Base-by-base conservation (phyloP, 2,797 vertebrate species). In the Cetoscarus ocellatus region DNA sequence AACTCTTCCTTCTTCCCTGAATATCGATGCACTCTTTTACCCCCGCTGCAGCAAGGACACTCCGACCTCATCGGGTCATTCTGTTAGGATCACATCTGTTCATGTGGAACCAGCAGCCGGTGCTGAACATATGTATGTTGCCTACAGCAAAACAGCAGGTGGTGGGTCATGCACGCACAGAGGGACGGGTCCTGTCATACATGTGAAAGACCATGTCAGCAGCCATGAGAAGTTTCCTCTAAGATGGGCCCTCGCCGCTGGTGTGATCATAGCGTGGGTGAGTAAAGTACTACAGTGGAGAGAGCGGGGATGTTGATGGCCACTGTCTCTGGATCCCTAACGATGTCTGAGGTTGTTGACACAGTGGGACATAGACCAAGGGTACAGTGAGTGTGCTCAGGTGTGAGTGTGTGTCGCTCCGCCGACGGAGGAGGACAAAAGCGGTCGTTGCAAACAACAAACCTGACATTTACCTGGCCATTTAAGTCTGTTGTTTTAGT, bases 291-390 rank as follows among this genome's bases (percentile, higher is more conserved):
- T 47, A 40, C 59, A 54, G 17, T 34, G 43, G 27, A 38, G 40
- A 45, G 39, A 49, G 17, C 38, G 27, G 14, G 2, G 18, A 55
- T 53, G 44, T 39, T 61, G 70, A 45, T 55, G 57, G 40, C 44
- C 34, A 47, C 36, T 51, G 50, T 61, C 61, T 74, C 48, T 15
- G 42, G 57, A 51, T 36, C 59, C 7, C 19, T 73, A 80, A 65
- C 78, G 54, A 61, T 50, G 61, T 72, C 18, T 79, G 50, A 55
- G 64, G 59, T n/a, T 77, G 69, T 64, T 75, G 70, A 75, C 65
- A 55, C 49, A 47, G 43, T 14, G 36, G 61, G 65, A 45, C 13
- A 51, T 12, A 49, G 36, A 67, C 17, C 39, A 38, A 68, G 35
- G 48, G 43, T 59, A 48, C 40, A 12, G 59, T 61, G n/a, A 17